These are phyloP conservation scores for Hyperoplus immaculatus DNA, from an alignment of 2,797 vertebrate species.

Conservation along the genomic window DNA sequence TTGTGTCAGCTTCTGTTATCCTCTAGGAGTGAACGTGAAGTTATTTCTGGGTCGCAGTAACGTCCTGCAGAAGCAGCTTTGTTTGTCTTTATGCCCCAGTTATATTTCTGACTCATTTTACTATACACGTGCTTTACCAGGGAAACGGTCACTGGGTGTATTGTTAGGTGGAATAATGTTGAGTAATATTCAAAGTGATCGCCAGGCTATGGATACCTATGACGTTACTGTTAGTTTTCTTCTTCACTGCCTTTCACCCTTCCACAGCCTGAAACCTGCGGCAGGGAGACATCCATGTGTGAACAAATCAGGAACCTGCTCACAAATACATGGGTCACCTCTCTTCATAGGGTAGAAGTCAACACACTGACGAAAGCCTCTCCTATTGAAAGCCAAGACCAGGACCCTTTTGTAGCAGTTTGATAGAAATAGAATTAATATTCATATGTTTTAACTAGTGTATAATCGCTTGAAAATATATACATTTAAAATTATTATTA, in stretches of 20 bases:
- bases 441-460: too few species aligned
- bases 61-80: conserved; percentile 19
- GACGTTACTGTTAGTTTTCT: too few species aligned
- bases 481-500: too few species aligned
- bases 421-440: too few species aligned
- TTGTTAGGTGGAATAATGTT: neutral
- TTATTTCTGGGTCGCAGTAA: conserved; percentile 23
- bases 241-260: too few species aligned
- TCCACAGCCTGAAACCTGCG: neutral
- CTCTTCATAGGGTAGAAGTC: neutral
- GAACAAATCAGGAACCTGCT: neutral
- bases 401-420: too few species aligned
- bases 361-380: neutral
- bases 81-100: conserved; percentile 28
- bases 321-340: neutral
- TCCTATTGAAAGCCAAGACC: too few species aligned
- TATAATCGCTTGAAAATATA: too few species aligned
- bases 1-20: conserved; percentile 23
- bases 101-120: conserved; percentile 23
- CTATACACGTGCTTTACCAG: conserved; percentile 9
- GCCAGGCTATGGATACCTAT: neutral
- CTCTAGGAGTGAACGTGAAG: conserved; percentile 3
- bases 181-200: neutral
- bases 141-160: conserved; percentile 1
- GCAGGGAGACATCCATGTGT: neutral